Percentiles rank a stretch among this genome's conserved stretches.
Evolutionary conservation across 2,113 vertebrate genomes (phyloP).

Genomic region (Cricetomys ansorgei): DNA sequence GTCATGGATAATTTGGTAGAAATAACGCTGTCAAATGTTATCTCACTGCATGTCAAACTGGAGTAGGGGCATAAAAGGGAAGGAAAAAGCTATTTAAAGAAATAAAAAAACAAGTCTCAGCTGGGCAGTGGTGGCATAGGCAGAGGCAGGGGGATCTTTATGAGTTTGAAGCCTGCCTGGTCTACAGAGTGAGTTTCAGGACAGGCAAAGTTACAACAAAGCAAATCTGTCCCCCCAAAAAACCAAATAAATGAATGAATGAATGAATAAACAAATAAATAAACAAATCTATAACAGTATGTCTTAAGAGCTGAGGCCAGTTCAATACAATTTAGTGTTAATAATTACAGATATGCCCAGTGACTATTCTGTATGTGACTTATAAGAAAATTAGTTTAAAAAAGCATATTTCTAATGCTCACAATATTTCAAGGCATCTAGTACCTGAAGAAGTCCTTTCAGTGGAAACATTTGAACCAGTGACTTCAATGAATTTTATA

Average conservation of each 20-base stretch:
- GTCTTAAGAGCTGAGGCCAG: constrained; percentile 98
- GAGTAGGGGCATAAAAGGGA: constrained; percentile 95
- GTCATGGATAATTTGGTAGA: constrained; percentile 96
- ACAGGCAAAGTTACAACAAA: too few relatives aligned
- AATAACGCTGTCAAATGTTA: constrained; percentile 98
- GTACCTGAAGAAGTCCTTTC: constrained; percentile 89
- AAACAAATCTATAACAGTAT: constrained; percentile 96
- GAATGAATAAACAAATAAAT: constrained; percentile 74
- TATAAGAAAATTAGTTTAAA: constrained; percentile 93
- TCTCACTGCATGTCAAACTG: constrained; percentile 96
- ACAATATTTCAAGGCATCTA: constrained; percentile 89
- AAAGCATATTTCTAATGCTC: constrained; percentile 90
- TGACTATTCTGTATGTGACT: constrained; percentile 96
- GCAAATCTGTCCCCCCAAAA: too few relatives aligned
- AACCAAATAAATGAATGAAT: too few relatives aligned
- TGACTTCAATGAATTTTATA: constrained; percentile 89
- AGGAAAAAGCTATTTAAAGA: constrained; percentile 98
- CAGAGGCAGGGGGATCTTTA: too few relatives aligned
- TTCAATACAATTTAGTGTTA: constrained; percentile 94
- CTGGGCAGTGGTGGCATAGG: too few relatives aligned
- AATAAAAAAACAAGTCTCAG: too few relatives aligned
- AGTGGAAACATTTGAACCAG: constrained; percentile 87
- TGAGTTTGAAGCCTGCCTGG: too few relatives aligned
- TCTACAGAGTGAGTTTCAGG: too few relatives aligned
- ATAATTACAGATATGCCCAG: constrained; percentile 96